A percentile compares a stretch with the other conserved stretches of the same genome.
These are phyloP conservation scores for Acrocephalus kingi DNA, from an alignment of 2,113 vertebrate genomes.

Conservation along the genomic window DNA sequence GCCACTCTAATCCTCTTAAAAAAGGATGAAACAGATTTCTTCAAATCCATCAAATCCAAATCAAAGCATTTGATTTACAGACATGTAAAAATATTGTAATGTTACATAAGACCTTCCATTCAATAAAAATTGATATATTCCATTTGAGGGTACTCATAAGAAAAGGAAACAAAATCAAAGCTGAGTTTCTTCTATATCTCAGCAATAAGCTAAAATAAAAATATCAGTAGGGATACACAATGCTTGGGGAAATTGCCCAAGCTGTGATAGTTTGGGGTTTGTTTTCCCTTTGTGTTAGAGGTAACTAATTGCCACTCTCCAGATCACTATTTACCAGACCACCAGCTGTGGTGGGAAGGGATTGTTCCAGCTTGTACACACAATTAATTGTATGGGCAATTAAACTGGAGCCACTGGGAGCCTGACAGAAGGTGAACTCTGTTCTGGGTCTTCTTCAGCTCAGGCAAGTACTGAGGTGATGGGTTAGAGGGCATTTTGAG, in stretches of 20 bases:
- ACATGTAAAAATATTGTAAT: background rate
- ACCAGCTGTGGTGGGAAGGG: background rate
- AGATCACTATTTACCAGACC: background rate
- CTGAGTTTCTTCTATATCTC: background rate
- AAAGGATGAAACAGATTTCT: background rate
- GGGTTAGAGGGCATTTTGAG: background rate
- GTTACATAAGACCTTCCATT: background rate
- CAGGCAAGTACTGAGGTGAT: background rate
- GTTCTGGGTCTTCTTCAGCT: background rate
- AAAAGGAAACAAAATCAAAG: background rate
- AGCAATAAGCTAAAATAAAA: background rate
- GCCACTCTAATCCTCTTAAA: background rate
- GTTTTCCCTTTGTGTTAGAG: background rate
- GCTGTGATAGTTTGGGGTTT: background rate
- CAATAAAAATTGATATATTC: background rate
- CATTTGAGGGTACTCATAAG: background rate
- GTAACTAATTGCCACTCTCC: background rate
- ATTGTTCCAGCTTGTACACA: background rate
- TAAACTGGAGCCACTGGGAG: background rate
- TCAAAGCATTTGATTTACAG: background rate
- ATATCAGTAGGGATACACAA: background rate
- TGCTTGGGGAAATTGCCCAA: background rate
- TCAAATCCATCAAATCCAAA: constrained; percentile 2
- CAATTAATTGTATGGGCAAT: background rate
- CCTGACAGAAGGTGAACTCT: background rate